Percentiles rank a stretch among this genome's conserved stretches.
These are phyloP conservation scores for Sycophaga agraensis DNA, from an alignment of 1,140 invertebrate species.

Conservation along the genomic window DNA sequence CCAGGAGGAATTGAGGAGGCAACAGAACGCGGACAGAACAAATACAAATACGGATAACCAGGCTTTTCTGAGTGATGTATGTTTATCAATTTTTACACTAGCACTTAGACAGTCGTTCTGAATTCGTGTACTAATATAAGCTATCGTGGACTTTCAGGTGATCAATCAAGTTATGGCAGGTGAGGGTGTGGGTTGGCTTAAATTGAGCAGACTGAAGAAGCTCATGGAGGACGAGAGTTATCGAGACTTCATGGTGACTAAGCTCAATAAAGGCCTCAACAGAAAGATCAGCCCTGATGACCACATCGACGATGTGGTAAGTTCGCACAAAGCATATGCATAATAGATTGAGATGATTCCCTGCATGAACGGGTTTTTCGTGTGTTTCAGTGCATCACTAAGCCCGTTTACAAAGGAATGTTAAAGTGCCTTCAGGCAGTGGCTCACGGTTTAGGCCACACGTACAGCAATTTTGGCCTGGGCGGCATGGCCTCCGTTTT, in stretches of 20 bases:
- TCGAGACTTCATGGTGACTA: slow-evolving; percentile 91
- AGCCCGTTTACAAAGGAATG: slow-evolving; percentile 95
- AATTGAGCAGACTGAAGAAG: slow-evolving; percentile 90
- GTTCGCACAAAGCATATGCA: slow-evolving; percentile 43
- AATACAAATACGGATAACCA: slow-evolving; percentile 84
- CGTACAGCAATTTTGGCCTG: slow-evolving; percentile 89
- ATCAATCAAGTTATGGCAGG: slow-evolving; percentile 90
- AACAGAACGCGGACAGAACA: slow-evolving; percentile 68
- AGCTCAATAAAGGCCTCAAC: slow-evolving; percentile 92
- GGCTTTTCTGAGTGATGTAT: slow-evolving; percentile 80
- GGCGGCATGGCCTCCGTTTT: slow-evolving; percentile 97
- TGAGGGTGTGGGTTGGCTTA: slow-evolving; percentile 96
- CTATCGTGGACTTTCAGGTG: no score
- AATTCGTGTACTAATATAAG: neutral
- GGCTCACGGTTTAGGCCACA: slow-evolving; percentile 86
- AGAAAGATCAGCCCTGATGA: slow-evolving; percentile 92
- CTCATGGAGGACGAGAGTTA: slow-evolving; percentile 99
- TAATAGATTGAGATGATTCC: no score
- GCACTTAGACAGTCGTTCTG: neutral
- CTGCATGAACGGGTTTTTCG: no score
- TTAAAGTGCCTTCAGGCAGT: slow-evolving; percentile 88
- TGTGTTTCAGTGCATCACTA: slow-evolving; percentile 74
- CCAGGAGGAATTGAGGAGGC: slow-evolving; percentile 67
- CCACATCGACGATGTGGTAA: slow-evolving; percentile 96
- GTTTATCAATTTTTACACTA: slow-evolving; percentile 41